Evolutionary conservation across 2,113 vertebrate species (phyloP).

Genomic region (Cyprinodon tularosa): DNA sequence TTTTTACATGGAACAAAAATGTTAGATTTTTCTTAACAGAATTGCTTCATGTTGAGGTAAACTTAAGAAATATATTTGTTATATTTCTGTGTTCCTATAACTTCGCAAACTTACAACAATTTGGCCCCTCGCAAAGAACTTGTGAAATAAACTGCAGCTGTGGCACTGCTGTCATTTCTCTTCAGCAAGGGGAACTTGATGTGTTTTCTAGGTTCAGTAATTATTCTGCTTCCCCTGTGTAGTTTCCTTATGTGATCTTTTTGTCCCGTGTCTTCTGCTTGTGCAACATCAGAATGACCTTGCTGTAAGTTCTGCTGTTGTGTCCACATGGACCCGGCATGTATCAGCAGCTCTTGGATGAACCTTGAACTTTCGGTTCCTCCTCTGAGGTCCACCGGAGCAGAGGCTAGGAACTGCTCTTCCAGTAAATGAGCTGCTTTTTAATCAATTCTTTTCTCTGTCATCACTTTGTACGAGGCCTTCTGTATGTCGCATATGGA

Average conservation of each 20-base stretch:
- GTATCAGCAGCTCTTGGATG: constrained; percentile 17
- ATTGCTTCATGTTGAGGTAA: no score
- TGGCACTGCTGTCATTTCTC: neutral
- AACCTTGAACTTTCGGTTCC: constrained; percentile 64
- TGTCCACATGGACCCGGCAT: neutral
- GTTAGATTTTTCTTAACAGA: no score
- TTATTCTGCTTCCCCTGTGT: constrained; percentile 4
- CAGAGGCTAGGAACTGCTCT: neutral
- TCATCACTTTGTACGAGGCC: neutral
- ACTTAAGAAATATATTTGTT: no score
- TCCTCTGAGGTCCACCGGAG: neutral
- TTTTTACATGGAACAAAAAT: no score
- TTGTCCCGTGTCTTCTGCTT: constrained; percentile 24
- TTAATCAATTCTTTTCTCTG: neutral
- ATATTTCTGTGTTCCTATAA: no score
- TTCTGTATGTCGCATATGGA: neutral
- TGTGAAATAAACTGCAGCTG: no score
- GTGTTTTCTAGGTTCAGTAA: constrained; percentile 10
- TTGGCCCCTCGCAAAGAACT: no score
- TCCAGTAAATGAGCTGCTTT: constrained; percentile 2
- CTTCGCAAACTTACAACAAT: no score
- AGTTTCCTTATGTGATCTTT: constrained; percentile 9
- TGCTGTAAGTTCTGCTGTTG: neutral
- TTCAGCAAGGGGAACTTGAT: constrained; percentile 7
- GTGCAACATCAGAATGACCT: constrained; percentile 29